Evolutionary conservation across 2,113 vertebrate species (phyloP), one percentile per base, ranked within the genome.

Genomic region (Pithys albifrons): DNA sequence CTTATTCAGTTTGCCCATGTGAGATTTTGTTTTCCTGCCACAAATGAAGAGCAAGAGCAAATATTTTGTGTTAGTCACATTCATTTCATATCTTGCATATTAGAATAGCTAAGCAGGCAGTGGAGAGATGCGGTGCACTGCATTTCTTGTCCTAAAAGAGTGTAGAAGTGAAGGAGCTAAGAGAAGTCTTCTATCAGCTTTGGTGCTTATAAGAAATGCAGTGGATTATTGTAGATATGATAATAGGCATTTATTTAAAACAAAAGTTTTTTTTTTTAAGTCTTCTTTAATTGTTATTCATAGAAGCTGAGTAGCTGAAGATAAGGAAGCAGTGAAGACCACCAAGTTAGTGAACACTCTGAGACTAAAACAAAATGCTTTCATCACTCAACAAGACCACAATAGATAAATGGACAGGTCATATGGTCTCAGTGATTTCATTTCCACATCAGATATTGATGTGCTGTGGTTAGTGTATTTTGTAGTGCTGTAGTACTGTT

Each of bases 31-130:
- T 80, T 92, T 81, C 48, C 64, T 77, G 51, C 83, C 61, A 55
- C 37, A 55, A 71, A n/a, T 80, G 92, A 84, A 92, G 51, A 85
- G 18, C 73, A 77, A 79, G 66, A 89, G 48, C 33, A 83, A 73
- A 81, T 77, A 55, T 5, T 86, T 18, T 77, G 24, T 73, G 65
- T 65, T 72, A n/a, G 61, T 61, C 61, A 64, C 51, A 52, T 31
- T 45, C 46, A 77, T 65, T 69, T 80, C 3, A 1, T 74, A 27
- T 43, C n/a, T 83, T 84, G 35, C 19, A 2, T 73, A 39, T 80
- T 80, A 51, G 27, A 80, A 80, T 22, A 86, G 51, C 23, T 83
- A 71, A 83, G 41, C 51, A 88, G 55, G n/a, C 45, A 64, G 33
- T 45, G 52, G 37, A 64, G 66, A 51, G 59, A 19, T 83, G 10